phyloP scores from a whole-genome alignment of 2,113 vertebrate genomes.

The Capricornis sumatraensis region DNA sequence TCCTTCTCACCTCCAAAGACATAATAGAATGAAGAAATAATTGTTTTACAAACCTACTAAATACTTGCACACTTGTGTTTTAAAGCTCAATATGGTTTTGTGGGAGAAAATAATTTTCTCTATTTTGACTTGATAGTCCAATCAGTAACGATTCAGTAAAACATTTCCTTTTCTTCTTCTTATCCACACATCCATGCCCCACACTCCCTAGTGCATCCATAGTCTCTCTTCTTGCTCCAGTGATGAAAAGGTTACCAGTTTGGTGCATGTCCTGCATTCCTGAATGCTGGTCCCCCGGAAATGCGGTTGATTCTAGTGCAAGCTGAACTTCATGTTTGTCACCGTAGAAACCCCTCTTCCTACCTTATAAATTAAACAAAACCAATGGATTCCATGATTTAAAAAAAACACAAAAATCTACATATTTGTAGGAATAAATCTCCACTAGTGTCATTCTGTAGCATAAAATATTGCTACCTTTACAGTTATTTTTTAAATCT shows the following conservation, averaged over 20 bases:
- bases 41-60: neutral
- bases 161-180: neutral
- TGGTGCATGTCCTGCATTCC: neutral
- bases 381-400: neutral
- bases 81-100: neutral
- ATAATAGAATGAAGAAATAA: constrained; percentile 19
- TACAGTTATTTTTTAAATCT: neutral
- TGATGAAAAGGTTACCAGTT: neutral
- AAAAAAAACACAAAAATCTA: neutral
- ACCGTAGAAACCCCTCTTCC: neutral
- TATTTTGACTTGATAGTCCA: neutral
- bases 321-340: neutral
- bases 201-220: rapidly evolving
- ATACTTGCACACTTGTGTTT: neutral
- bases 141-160: neutral
- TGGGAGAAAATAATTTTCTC: neutral
- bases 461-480: neutral
- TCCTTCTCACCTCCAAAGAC: neutral
- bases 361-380: neutral
- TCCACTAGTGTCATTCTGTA: neutral
- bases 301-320: neutral
- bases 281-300: neutral
- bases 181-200: rapidly evolving
- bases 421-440: neutral
- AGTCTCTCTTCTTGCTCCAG: neutral